These are phyloP conservation scores for Lucilia sericata DNA, from an alignment of 1,140 invertebrate genomes.

Conservation along the genomic window DNA sequence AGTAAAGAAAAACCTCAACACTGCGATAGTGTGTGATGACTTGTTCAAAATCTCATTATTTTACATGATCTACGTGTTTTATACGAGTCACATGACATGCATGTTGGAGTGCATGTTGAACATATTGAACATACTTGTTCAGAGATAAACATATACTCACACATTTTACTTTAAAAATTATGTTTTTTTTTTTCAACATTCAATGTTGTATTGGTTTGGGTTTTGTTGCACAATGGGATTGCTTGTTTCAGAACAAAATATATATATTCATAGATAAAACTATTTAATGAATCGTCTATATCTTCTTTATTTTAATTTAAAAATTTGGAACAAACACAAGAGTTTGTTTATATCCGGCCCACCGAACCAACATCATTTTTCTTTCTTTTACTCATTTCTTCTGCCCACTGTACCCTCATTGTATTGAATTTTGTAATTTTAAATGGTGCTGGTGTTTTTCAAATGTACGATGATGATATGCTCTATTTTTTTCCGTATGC, in stretches of 20 bases:
- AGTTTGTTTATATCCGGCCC: too few species aligned
- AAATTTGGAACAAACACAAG: too few species aligned
- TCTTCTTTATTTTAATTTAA: too few species aligned
- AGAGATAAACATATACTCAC: too few species aligned
- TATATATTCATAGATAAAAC: too few species aligned
- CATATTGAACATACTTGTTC: background rate
- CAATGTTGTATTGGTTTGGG: background rate
- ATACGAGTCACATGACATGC: background rate
- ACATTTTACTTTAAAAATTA: too few species aligned
- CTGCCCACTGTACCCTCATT: background rate
- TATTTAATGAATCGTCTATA: too few species aligned
- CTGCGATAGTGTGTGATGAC: slow-evolving; percentile 7
- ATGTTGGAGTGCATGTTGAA: background rate
- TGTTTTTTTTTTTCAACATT: background rate
- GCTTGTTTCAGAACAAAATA: too few species aligned
- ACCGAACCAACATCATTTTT: too few species aligned
- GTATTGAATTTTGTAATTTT: slow-evolving; percentile 10
- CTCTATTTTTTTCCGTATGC: background rate
- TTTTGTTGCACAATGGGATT: too few species aligned
- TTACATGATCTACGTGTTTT: slow-evolving; percentile 20
- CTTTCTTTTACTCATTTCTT: too few species aligned
- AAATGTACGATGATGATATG: background rate
- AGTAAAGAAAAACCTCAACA: slow-evolving; percentile 20
- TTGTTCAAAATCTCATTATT: slow-evolving; percentile 29
- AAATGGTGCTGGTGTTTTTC: slow-evolving; percentile 14